Conservation (phyloP, 2,113 vertebrate genomes). For the Pavo muticus region DNA sequence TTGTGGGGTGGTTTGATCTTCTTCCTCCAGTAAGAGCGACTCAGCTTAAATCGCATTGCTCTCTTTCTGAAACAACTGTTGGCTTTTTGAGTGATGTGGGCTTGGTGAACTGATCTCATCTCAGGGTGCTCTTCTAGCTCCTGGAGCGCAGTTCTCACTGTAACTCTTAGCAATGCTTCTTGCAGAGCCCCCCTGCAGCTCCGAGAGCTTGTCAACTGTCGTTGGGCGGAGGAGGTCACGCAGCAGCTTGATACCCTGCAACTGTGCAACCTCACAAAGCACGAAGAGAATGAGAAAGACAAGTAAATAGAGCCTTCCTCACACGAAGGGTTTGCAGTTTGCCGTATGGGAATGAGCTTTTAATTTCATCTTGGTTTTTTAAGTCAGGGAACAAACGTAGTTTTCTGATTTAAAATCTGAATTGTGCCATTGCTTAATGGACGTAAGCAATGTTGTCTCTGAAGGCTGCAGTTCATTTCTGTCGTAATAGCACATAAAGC, state of each 20-base stretch:
- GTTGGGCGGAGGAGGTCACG: conserved; percentile 98
- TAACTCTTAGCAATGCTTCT: not conserved
- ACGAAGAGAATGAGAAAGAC: conserved; percentile 98
- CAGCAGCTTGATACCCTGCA: conserved; percentile 98
- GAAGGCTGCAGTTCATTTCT: not conserved
- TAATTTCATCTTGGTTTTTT: not conserved
- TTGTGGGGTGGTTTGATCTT: not conserved
- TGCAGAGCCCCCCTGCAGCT: conserved; percentile 93
- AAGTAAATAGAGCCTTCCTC: conserved; percentile 81
- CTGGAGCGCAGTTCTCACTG: not conserved
- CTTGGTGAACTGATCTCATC: not conserved
- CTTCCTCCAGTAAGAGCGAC: not conserved
- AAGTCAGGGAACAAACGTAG: not conserved
- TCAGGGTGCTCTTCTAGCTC: not conserved
- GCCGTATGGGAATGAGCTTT: not conserved
- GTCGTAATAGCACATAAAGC: not conserved
- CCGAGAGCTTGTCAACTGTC: conserved; percentile 96
- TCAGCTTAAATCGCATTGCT: not conserved
- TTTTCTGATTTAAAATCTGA: not conserved
- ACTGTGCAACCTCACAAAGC: conserved; percentile 95
- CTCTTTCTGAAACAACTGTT: not conserved
- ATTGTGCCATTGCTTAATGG: not conserved
- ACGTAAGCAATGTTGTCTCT: not conserved
- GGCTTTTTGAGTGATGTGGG: not conserved
- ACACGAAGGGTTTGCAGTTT: not conserved